Base-by-base conservation (phyloP, 2,888 invertebrate species). In the Coronaproctus castanopsis region DNA sequence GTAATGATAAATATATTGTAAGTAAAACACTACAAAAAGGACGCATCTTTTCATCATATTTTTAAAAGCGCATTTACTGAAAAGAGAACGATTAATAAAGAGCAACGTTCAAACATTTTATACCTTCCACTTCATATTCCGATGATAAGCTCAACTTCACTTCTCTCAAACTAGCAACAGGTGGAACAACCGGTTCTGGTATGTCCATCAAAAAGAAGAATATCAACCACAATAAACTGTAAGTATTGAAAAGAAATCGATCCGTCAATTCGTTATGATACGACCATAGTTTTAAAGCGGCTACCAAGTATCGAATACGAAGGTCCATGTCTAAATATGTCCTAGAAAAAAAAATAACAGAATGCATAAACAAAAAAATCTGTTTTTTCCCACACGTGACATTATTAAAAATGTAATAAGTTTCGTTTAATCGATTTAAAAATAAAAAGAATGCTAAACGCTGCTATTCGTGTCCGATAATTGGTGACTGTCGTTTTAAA, bases 231-330 rank as follows among this genome's bases (percentile, higher is more conserved):
- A 60, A 62, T 54, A 64, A 52, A 3, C 63, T 63, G 55, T 65
- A 65, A 52, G 64, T 65, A 1, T 65, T 66, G 57, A 66, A 66
- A 52, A 60, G 58, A 53, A 53, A 59, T 49, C 61, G 62, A 57
- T 62, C 62, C n/a, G 62, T 59, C 2, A 66, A 49, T 20, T 63
- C 61, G 56, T 65, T 65, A 49, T 55, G 49, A 48, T 63, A 36
- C 52, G 64, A 63, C 66, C 66, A 66, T n/a, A 58, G 54, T 59
- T 64, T 66, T 24, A 66, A 64, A 22, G 63, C 63, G 24, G 62
- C 62, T 14, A 66, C 63, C 8, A 66, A 21, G 64, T 64, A 65
- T 10, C 58, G 62, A 18, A 66, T 62, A 48, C 64, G 56, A 8
- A 54, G 49, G 48, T 66, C 65, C 48, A 65, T 53, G 10, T 53